Evolutionary conservation across 2,113 vertebrate genomes (phyloP).

Genomic region (Amblyopsis rosae): DNA sequence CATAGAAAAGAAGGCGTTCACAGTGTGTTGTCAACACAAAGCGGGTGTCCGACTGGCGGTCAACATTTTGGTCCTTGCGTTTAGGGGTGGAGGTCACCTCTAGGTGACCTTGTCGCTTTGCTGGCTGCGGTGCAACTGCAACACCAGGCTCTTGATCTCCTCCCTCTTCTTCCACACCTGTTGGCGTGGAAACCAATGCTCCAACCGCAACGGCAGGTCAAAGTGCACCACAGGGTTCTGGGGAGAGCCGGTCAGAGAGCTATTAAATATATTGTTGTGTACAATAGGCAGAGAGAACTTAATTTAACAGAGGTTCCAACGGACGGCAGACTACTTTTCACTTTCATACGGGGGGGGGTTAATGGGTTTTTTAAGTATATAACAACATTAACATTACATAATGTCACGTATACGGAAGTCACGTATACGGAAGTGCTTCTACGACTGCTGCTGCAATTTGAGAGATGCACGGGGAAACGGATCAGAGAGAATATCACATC

Average conservation of each 20-base stretch:
- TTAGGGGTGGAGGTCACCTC: slow-evolving; percentile 35
- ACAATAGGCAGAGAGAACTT: background rate
- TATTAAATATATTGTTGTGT: background rate
- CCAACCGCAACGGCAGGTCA: slow-evolving; percentile 82
- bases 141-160: slow-evolving; percentile 86
- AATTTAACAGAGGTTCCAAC: no score
- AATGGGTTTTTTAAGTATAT: slow-evolving; percentile 32
- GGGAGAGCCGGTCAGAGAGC: slow-evolving; percentile 49
- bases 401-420: no score
- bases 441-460: no score
- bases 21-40: background rate
- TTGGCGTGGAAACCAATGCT: slow-evolving; percentile 88
- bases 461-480: no score
- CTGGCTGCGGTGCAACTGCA: slow-evolving; percentile 84
- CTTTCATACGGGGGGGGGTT: background rate
- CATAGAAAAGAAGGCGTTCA: slow-evolving; percentile 6
- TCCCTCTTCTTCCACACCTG: slow-evolving; percentile 86
- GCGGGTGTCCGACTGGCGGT: background rate
- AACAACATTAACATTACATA: no score
- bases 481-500: no score
- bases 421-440: no score
- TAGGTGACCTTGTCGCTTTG: slow-evolving; percentile 34
- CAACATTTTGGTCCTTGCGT: no score
- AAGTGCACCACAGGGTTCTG: slow-evolving; percentile 93
- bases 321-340: no score